Percentiles rank a stretch among this genome's conserved stretches.
Conservation (phyloP, 2,113 vertebrate genomes). For the Passer montanus region DNA sequence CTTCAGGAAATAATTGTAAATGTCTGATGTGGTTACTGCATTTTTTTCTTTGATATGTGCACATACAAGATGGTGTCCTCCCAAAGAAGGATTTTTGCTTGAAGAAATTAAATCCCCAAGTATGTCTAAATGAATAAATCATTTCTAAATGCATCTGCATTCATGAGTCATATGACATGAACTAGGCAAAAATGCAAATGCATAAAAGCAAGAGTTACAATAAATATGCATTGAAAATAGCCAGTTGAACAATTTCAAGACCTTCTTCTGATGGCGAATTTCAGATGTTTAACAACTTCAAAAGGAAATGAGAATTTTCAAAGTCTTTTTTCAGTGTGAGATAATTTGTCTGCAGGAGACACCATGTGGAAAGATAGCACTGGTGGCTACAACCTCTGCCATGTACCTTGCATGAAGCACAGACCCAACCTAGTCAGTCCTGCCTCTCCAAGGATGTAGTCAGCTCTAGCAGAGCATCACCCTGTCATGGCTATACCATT, state of each 20-base stretch:
- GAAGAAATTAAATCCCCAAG: background rate
- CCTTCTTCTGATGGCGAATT: background rate
- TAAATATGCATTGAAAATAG: background rate
- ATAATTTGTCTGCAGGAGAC: background rate
- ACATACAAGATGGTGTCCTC: background rate
- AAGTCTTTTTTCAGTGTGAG: background rate
- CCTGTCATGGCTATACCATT: accelerated
- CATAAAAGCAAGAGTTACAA: background rate
- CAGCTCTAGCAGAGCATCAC: background rate
- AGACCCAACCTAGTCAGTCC: background rate
- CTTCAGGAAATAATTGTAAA: background rate
- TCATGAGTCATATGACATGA: background rate
- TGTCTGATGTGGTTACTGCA: background rate
- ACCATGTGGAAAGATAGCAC: background rate
- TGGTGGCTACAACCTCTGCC: background rate
- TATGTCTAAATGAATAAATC: background rate
- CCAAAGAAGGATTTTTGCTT: constrained; percentile 12
- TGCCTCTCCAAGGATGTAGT: background rate
- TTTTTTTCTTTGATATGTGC: constrained; percentile 18
- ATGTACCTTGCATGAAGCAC: background rate
- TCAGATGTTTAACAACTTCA: background rate
- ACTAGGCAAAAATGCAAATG: background rate
- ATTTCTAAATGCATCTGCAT: background rate
- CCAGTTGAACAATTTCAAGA: background rate
- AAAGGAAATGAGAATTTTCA: background rate